Conservation (phyloP, 2,888 invertebrate genomes). For the Lithophane ornitopus region DNA sequence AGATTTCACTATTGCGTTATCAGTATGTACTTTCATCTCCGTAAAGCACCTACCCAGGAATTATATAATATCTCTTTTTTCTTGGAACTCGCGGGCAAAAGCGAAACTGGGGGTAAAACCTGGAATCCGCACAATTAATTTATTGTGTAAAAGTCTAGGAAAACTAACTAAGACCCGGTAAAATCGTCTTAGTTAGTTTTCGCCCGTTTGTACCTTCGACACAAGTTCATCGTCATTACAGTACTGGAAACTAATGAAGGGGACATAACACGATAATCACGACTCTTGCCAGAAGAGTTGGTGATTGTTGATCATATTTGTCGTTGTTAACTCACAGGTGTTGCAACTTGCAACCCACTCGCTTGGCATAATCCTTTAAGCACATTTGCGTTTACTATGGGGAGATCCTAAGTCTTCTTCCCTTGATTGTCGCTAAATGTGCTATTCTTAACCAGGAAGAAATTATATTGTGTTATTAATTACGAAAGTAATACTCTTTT, state of each 20-base stretch:
- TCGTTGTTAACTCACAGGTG: slow-evolving; percentile 15
- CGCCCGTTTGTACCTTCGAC: too few relatives aligned
- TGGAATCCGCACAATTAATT: background rate
- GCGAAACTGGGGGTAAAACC: background rate
- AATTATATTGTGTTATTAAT: background rate
- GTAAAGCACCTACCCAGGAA: background rate
- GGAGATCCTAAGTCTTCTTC: slow-evolving; percentile 5
- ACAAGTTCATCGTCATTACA: background rate
- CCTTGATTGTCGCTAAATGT: slow-evolving; percentile 10
- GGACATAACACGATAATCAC: slow-evolving; percentile 2
- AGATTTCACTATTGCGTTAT: background rate
- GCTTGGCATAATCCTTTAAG: slow-evolving; percentile 16
- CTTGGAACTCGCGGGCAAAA: background rate
- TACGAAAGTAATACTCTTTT: background rate
- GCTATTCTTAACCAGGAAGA: background rate
- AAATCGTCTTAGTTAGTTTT: too few relatives aligned
- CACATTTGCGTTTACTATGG: slow-evolving; percentile 1
- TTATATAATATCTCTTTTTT: background rate
- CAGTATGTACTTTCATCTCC: background rate
- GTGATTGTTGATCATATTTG: slow-evolving; percentile 7
- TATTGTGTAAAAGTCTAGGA: background rate
- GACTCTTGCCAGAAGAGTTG: slow-evolving; percentile 6
- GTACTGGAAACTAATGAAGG: background rate
- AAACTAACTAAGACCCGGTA: too few relatives aligned
- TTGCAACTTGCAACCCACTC: slow-evolving; percentile 1